Percentiles rank a stretch among this genome's conserved stretches.
Conservation (phyloP, 2,797 vertebrate species). For the Syngnathus acus region DNA sequence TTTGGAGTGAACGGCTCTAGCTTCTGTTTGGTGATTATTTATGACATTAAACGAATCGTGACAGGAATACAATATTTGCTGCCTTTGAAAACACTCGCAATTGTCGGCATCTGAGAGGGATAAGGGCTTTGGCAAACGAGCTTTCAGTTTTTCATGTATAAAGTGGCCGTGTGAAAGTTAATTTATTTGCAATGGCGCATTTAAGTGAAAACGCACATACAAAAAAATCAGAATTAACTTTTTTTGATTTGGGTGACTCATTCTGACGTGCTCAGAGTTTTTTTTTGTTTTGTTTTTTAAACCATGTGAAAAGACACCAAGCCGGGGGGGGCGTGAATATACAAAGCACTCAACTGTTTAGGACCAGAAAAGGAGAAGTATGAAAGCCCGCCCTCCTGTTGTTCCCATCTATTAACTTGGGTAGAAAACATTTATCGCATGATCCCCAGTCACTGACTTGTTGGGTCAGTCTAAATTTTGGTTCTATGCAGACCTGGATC, state of each 20-base stretch:
- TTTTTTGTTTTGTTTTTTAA: not conserved
- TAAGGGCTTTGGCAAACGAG: too few species aligned
- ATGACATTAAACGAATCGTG: too few species aligned
- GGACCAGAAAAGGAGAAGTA: not conserved
- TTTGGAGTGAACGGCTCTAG: too few species aligned
- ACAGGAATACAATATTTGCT: too few species aligned
- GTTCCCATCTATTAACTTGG: not conserved
- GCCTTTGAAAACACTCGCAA: too few species aligned
- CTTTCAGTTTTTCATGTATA: too few species aligned
- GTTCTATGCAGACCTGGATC: constrained; percentile 3
- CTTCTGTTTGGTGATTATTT: too few species aligned
- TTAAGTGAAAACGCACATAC: too few species aligned
- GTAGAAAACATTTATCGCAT: not conserved
- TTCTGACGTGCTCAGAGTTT: not conserved
- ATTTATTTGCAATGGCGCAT: not conserved
- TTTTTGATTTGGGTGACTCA: too few species aligned
- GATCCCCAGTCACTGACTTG: not conserved
- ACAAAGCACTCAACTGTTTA: not conserved
- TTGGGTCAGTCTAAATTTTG: not conserved
- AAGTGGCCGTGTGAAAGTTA: not conserved
- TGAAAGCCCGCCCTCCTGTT: not conserved
- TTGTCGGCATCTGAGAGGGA: too few species aligned
- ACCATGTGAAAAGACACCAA: not conserved
- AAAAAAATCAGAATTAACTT: too few species aligned
- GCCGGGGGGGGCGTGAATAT: not conserved